Evolutionary conservation across 2,888 invertebrate species (phyloP).

Genomic region (Sinelater perroti): DNA sequence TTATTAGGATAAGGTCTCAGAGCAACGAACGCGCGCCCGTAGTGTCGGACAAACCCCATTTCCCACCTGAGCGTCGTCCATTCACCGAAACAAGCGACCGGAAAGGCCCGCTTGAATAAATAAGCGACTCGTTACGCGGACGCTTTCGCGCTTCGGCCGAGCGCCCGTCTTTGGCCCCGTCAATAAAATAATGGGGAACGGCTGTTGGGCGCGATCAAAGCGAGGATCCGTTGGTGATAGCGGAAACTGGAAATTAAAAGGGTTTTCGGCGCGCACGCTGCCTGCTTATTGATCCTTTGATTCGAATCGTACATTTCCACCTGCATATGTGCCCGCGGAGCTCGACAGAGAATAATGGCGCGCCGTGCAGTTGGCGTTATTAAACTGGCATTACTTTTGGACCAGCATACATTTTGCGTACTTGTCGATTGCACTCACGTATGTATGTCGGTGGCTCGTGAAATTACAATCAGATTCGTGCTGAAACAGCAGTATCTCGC

Average conservation of each 20-base stretch:
- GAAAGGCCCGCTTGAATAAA: conserved; percentile 6
- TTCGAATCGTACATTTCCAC: conserved; percentile 7
- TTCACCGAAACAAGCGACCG: conserved; percentile 3
- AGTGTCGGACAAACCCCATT: conserved; percentile 1
- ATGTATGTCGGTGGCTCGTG: no score
- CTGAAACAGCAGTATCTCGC: no score
- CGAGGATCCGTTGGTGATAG: background rate
- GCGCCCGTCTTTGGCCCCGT: background rate
- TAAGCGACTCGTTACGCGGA: background rate
- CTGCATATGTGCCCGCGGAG: background rate
- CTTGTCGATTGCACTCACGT: no score
- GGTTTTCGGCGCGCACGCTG: background rate
- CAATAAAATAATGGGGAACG: background rate
- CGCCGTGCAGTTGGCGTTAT: conserved; percentile 3
- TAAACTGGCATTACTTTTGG: conserved; percentile 12
- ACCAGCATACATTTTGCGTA: background rate
- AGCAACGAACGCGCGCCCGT: conserved; percentile 1
- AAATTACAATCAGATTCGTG: no score
- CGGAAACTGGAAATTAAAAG: conserved; percentile 16
- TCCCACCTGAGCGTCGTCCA: conserved; percentile 1
- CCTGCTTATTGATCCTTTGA: conserved; percentile 6
- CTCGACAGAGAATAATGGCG: background rate
- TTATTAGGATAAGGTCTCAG: conserved; percentile 1
- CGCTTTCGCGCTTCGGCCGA: background rate
- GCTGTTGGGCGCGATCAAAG: background rate